Percentiles rank a stretch among this genome's conserved stretches.
Conservation (phyloP, 2,888 invertebrate genomes). For the Alviniconcha strummeri region DNA sequence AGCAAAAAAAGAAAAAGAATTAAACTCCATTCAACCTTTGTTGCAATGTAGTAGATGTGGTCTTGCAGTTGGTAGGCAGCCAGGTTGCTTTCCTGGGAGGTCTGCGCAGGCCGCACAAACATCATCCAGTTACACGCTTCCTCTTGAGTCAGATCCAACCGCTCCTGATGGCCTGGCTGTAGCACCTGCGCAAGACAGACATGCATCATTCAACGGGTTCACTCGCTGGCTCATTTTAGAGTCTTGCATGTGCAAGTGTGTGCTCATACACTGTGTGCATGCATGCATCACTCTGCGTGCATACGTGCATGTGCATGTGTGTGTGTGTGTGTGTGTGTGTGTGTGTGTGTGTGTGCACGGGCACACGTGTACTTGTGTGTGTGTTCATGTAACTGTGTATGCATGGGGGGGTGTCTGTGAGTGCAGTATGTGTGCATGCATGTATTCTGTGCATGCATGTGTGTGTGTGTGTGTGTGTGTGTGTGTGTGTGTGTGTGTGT, state of each 20-base stretch:
- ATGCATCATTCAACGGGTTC: neutral
- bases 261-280: no score
- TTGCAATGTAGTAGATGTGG: slow-evolving; percentile 64
- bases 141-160: slow-evolving; percentile 67
- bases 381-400: no score
- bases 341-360: no score
- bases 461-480: neutral
- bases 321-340: no score
- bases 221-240: no score
- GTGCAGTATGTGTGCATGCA: no score
- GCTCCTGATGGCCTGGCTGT: slow-evolving; percentile 19
- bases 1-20: no score
- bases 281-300: neutral
- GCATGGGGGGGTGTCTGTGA: no score
- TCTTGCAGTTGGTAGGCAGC: slow-evolving; percentile 78
- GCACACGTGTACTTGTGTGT: no score
- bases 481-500: no score
- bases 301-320: neutral
- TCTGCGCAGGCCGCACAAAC: slow-evolving; percentile 81
- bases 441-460: no score
- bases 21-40: slow-evolving; percentile 50
- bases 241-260: no score
- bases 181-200: slow-evolving; percentile 10
- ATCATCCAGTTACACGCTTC: slow-evolving; percentile 85
- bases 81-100: slow-evolving; percentile 81